These are phyloP conservation scores for Drosophila monieri DNA, from an alignment of 2,888 invertebrate genomes.

Conservation along the genomic window DNA sequence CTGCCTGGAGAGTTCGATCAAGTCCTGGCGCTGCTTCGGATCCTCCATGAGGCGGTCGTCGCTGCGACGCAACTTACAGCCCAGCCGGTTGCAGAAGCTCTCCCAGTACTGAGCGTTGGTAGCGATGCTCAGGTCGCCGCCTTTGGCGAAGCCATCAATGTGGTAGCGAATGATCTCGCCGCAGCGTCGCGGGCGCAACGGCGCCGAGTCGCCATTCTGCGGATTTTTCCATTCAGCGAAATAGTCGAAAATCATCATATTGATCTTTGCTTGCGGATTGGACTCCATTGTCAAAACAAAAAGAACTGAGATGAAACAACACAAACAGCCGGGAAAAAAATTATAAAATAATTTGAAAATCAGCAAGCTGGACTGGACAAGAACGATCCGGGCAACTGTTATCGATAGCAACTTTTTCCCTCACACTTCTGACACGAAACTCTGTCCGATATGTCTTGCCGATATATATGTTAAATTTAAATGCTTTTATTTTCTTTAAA, in stretches of 20 bases:
- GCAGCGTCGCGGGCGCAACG: slow-evolving; percentile 12
- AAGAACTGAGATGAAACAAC: background rate
- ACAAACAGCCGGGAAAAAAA: background rate
- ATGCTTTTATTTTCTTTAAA: background rate
- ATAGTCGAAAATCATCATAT: slow-evolving; percentile 34
- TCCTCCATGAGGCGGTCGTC: slow-evolving; percentile 29
- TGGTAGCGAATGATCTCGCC: slow-evolving; percentile 83
- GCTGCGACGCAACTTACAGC: slow-evolving; percentile 37
- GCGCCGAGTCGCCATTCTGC: background rate
- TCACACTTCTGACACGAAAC: too few relatives aligned
- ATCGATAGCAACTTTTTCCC: background rate
- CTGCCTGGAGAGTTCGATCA: slow-evolving; percentile 49
- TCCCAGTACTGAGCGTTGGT: slow-evolving; percentile 86
- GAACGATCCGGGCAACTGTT: background rate
- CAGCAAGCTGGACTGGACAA: background rate
- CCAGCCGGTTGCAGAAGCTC: slow-evolving; percentile 69
- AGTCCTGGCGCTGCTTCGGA: slow-evolving; percentile 15
- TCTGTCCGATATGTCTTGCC: background rate
- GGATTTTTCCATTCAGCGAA: slow-evolving; percentile 21
- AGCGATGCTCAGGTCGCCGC: slow-evolving; percentile 88
- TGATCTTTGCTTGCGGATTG: background rate
- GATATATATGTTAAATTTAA: background rate
- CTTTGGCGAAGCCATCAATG: slow-evolving; percentile 84
- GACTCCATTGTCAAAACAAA: background rate
- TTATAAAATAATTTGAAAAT: background rate